phyloP scores from a whole-genome alignment of 2,797 vertebrate species.

The Spea hammondii region DNA sequence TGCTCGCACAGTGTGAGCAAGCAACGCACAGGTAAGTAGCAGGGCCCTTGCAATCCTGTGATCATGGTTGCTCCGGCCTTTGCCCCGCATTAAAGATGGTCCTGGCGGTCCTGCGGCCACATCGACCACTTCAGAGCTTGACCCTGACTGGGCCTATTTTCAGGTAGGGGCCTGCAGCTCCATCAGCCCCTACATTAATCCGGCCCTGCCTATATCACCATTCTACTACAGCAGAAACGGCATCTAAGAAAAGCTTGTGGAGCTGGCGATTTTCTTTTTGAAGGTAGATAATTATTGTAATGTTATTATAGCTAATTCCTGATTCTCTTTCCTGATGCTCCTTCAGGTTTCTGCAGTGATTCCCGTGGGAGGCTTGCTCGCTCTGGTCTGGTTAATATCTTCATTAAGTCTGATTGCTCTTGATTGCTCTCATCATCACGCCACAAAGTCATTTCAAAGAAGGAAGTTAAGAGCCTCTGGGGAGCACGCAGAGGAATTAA shows the following conservation, averaged over 20 bases:
- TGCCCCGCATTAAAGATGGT: too few relatives aligned
- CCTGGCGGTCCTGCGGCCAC: too few relatives aligned
- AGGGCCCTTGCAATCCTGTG: too few relatives aligned
- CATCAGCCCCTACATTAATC: too few relatives aligned
- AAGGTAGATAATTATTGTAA: conserved; percentile 50
- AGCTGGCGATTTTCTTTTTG: conserved; percentile 40
- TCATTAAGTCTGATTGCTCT: conserved; percentile 53
- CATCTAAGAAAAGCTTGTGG: conserved; percentile 35
- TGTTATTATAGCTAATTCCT: conserved; percentile 52
- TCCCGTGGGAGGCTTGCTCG: conserved; percentile 43
- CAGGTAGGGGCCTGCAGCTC: too few relatives aligned
- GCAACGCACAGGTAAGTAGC: too few relatives aligned
- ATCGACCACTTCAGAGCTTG: too few relatives aligned
- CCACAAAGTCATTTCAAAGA: conserved; percentile 53
- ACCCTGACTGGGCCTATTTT: too few relatives aligned
- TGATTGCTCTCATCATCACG: conserved; percentile 52
- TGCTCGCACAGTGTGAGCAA: too few relatives aligned
- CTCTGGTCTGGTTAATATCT: conserved; percentile 54
- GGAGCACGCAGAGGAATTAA: conserved; percentile 48
- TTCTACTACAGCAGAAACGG: too few relatives aligned
- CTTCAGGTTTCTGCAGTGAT: conserved; percentile 43
- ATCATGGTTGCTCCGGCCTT: too few relatives aligned
- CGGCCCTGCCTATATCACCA: too few relatives aligned
- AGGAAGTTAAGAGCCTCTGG: conserved; percentile 51
- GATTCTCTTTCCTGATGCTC: conserved; percentile 50